Conservation (phyloP, 2,797 vertebrate species). For the Tauraco hartlaubi region DNA sequence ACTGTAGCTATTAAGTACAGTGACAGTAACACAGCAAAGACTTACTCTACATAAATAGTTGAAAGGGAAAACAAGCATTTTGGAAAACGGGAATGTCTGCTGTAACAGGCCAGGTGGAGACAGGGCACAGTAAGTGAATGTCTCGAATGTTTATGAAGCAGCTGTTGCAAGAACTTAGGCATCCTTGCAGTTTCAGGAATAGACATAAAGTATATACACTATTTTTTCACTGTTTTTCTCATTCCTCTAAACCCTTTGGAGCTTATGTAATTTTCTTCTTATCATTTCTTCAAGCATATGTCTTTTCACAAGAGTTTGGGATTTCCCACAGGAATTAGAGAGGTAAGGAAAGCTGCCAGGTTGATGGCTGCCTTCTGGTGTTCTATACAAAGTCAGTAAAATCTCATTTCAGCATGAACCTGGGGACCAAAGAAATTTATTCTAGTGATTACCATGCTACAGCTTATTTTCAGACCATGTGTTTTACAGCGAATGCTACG, state of each 20-base stretch:
- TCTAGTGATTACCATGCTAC: background rate
- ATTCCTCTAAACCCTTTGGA: background rate
- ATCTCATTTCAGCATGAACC: background rate
- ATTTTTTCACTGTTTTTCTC: background rate
- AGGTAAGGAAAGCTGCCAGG: background rate
- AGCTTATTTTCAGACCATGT: background rate
- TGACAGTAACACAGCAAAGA: background rate
- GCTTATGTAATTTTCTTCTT: too few relatives aligned
- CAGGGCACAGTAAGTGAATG: background rate
- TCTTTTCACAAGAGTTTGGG: background rate
- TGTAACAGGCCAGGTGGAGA: background rate
- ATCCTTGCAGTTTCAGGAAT: background rate
- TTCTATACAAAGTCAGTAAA: background rate
- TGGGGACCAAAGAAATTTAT: background rate
- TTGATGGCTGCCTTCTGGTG: background rate
- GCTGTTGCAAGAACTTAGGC: background rate
- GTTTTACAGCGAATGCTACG: background rate
- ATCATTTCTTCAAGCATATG: too few relatives aligned
- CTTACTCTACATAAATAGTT: background rate
- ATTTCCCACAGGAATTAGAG: background rate
- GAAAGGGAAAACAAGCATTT: background rate
- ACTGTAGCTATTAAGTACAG: background rate
- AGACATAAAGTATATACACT: background rate
- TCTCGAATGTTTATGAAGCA: background rate
- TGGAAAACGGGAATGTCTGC: background rate